Percentiles rank a stretch among this genome's conserved stretches.
These are phyloP conservation scores for Nephila pilipes DNA, from an alignment of 1,140 invertebrate species.

Conservation along the genomic window DNA sequence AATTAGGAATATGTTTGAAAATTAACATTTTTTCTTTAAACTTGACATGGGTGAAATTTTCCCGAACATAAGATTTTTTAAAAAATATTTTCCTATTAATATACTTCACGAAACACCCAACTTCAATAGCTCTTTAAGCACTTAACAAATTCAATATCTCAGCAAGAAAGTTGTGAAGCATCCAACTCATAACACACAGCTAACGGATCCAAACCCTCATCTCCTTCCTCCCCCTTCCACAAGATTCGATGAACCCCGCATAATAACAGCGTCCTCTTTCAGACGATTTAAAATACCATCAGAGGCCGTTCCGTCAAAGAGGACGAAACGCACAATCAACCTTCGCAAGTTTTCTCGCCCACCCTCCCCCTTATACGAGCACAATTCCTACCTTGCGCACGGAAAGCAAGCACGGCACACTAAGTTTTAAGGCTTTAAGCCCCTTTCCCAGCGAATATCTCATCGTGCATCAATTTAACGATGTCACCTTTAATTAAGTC, in stretches of 20 bases:
- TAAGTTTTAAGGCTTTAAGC: constrained; percentile 69
- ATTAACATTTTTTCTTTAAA: background rate
- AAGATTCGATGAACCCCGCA: constrained; percentile 32
- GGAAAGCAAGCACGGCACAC: background rate
- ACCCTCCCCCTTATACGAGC: background rate
- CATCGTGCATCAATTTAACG: constrained; percentile 74
- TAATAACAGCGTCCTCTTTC: constrained; percentile 43
- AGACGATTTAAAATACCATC: constrained; percentile 67
- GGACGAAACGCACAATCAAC: constrained; percentile 38
- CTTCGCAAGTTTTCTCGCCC: background rate
- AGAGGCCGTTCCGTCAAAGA: constrained; percentile 56
- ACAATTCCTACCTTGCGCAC: constrained; percentile 56
- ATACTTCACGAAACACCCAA: background rate
- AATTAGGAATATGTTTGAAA: too few species aligned
- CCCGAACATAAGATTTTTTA: too few species aligned
- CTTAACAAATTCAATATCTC: constrained; percentile 5
- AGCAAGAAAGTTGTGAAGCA: constrained; percentile 12
- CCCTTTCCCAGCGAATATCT: constrained; percentile 34
- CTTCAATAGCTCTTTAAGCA: background rate
- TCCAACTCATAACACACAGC: constrained; percentile 2
- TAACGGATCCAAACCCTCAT: background rate
- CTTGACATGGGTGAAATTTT: too few species aligned
- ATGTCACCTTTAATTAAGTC: constrained; percentile 75
- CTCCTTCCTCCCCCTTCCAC: background rate
- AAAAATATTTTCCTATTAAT: background rate